Base-by-base conservation (phyloP, 2,888 invertebrate genomes). In the Eurytoma adleriae region DNA sequence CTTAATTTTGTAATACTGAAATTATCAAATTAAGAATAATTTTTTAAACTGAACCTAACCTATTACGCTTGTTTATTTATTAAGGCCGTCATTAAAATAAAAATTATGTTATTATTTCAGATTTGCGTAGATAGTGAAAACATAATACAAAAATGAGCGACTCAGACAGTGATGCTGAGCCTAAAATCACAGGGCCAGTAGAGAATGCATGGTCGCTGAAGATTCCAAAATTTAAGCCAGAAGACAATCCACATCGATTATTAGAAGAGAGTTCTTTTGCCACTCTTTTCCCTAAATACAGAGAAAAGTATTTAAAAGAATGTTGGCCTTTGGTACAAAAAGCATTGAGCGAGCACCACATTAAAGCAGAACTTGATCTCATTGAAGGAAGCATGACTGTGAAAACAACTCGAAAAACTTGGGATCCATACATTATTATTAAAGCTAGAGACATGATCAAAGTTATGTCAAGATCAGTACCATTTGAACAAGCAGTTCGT, bases 371-470 rank as follows among this genome's bases (percentile, higher is more conserved):
- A 87, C 91, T 99, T 83, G 99, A 99, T 91, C 92, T 98, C 2
- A 93, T 98, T 5, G 98, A 99, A 92, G 95, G 99, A 61, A 98
- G 97, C 86, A 96, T 99, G 96, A 94, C 95, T 0, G 99, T 99
- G 0, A 94, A 93, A 90, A 99, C 99, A 0, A 98, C 98, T 0
- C 93, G 96, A 74, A 98, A 99, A 92, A 99, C 99, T 0, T 99
- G 98, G 98, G 99, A 99, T 92, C 99, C 99, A 0, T 99, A 96
- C 86, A 96, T 98, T 74, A 97, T 99, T 64, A 93, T 99, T 48
- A 99, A 99, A 92, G 98, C 98, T 0, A 93, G 99, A 82, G 99
- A 99, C 90, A 93, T 99, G 92, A 96, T 99, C 86, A 99, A 98
- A 90, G 92, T 99, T 2, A 91, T 99, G 86, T 96, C 99, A 0